Evolutionary conservation across 2,888 invertebrate species (phyloP).

Genomic region (Andricus quercusramuli): DNA sequence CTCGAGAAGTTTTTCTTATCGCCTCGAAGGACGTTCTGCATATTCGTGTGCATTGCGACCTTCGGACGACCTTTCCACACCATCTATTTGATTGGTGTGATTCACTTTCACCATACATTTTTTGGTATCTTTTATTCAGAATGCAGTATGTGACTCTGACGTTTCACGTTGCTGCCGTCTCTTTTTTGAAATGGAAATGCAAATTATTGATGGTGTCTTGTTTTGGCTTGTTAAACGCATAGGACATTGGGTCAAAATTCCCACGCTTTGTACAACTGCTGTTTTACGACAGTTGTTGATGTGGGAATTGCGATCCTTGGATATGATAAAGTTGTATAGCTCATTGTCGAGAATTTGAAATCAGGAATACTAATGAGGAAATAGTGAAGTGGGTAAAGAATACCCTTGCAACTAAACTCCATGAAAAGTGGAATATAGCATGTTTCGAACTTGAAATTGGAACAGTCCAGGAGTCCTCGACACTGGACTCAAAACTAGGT

Average conservation of each 20-base stretch:
- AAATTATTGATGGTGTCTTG: background rate
- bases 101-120: constrained; percentile 31
- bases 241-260: constrained; percentile 1
- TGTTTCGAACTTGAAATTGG: constrained; percentile 29
- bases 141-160: background rate
- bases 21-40: constrained; percentile 55
- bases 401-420: background rate
- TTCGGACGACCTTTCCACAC: constrained; percentile 59
- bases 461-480: constrained; percentile 36
- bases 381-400: background rate
- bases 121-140: background rate
- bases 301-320: background rate
- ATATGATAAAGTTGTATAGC: background rate
- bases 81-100: constrained; percentile 54
- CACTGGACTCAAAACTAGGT: constrained; percentile 62
- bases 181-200: background rate
- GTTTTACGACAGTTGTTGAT: constrained; percentile 21
- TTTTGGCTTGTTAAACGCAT: background rate
- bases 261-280: background rate
- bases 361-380: background rate
- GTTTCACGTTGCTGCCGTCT: background rate
- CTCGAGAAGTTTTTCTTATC: constrained; percentile 59
- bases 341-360: background rate
- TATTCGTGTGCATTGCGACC: constrained; percentile 51
- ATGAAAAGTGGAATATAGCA: constrained; percentile 10